phyloP scores from a whole-genome alignment of 2,888 invertebrate species.

The Siphlonurus alternatus region DNA sequence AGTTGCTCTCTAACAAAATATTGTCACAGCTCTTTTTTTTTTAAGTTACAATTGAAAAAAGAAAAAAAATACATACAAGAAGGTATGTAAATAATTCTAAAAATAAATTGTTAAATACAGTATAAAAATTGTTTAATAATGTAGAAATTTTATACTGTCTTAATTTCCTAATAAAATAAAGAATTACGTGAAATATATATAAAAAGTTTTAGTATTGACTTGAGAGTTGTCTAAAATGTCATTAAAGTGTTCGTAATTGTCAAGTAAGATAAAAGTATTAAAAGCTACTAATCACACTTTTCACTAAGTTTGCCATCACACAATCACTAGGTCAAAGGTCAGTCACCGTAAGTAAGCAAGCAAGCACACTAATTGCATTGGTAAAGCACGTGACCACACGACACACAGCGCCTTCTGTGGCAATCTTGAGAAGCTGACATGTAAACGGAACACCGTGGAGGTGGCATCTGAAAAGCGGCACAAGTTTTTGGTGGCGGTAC shows the following conservation, averaged over 20 bases:
- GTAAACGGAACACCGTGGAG: neutral
- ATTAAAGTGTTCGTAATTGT: no score
- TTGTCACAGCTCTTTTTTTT: neutral
- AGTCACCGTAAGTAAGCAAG: neutral
- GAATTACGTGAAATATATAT: no score
- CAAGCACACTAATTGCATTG: neutral
- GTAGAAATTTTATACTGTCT: no score
- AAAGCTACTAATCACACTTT: neutral
- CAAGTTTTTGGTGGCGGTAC: neutral
- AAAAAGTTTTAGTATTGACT: no score
- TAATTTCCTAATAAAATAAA: no score
- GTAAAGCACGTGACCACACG: neutral
- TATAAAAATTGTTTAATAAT: no score
- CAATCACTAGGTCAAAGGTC: neutral
- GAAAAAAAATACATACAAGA: no score
- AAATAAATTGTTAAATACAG: no score
- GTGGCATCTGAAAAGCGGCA: neutral
- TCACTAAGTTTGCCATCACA: neutral
- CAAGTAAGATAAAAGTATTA: no score
- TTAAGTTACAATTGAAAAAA: no score
- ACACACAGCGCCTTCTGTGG: neutral
- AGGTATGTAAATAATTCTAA: no score
- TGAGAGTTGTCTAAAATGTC: no score
- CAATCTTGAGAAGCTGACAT: neutral
- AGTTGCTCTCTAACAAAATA: neutral